Conservation (phyloP, 2,888 invertebrate species). For the Spilosoma lubricipeda region DNA sequence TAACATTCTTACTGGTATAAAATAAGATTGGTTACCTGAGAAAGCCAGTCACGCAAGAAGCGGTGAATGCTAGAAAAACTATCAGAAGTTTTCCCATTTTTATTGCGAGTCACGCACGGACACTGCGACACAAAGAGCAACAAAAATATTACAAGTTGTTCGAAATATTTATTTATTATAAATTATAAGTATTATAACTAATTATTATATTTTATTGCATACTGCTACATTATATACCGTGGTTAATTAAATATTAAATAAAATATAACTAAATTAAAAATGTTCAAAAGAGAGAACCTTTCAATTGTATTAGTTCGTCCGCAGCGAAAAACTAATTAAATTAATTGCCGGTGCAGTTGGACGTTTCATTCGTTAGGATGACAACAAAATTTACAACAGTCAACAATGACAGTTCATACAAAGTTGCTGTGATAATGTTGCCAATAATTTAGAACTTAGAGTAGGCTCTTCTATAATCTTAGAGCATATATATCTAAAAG, state of each 20-base stretch:
- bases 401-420: not conserved
- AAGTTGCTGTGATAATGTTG: not conserved
- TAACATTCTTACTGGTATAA: not conserved
- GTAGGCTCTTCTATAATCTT: not conserved
- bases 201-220: not conserved
- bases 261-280: not conserved
- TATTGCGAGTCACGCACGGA: conserved; percentile 61
- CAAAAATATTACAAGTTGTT: not conserved
- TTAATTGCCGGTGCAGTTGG: conserved; percentile 27
- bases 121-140: conserved; percentile 31
- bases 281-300: not conserved
- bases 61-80: conserved; percentile 64
- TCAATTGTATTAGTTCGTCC: conserved; percentile 24
- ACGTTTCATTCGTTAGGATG: conserved; percentile 6
- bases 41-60: conserved; percentile 64
- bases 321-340: conserved; percentile 22
- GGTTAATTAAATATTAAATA: not conserved
- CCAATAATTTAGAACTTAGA: not conserved
- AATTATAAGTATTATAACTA: no score
- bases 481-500: not conserved
- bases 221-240: conserved; percentile 31
- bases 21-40: conserved; percentile 58
- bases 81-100: conserved; percentile 66
- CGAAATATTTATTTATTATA: not conserved
- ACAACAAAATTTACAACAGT: no score